Base-by-base conservation (phyloP, 2,888 invertebrate species). In the Himalopsyche kuldschensis region DNA sequence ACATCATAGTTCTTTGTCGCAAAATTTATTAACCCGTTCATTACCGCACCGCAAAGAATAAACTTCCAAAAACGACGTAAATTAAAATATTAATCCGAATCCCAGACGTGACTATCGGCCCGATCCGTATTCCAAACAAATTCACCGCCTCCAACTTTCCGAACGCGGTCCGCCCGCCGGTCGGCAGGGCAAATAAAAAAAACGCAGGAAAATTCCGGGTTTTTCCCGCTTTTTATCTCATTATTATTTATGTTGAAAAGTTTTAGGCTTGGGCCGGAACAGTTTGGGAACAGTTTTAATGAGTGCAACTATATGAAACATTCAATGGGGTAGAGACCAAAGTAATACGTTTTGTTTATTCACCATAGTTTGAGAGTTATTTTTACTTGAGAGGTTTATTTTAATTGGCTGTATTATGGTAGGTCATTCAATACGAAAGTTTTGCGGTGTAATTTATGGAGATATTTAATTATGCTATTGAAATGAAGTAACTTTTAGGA, bases 161-260 rank as follows among this genome's bases (percentile, higher is more conserved):
- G 55, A 55, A 24, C 55, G 20, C 55, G 55, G 55, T 20, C 55
- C 55, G 75, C 77, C 32, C 20, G 55, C 31, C 48, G 24, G 41
- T 46, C 32, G 47, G 35, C 27, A 2, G 30, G 78, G 20, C n/a
- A 31, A 79, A 79, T 30, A 79, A 79, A 79, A 79, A 63, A 78
- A 47, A 69, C 47, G 78, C 78, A 32, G 82, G 76, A 81, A 55
- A 84, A 79, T 84, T 84, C 79, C 84, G 76, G 55, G 79, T 77
- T 81, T 79, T 77, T 82, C 63, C 76, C 80, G 76, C 80, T 84
- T 84, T 84, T 84, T 84, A 84, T 82, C 82, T 84, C 84, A 80
- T 84, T 84, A 84, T 84, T 84, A 84, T 84, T 84, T 84, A 84
- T 84, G 84, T 80, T 80, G 82, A 78, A 84, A 84, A 75, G 30